phyloP scores from a whole-genome alignment of 2,113 vertebrate species.

The Mustelus asterias region DNA sequence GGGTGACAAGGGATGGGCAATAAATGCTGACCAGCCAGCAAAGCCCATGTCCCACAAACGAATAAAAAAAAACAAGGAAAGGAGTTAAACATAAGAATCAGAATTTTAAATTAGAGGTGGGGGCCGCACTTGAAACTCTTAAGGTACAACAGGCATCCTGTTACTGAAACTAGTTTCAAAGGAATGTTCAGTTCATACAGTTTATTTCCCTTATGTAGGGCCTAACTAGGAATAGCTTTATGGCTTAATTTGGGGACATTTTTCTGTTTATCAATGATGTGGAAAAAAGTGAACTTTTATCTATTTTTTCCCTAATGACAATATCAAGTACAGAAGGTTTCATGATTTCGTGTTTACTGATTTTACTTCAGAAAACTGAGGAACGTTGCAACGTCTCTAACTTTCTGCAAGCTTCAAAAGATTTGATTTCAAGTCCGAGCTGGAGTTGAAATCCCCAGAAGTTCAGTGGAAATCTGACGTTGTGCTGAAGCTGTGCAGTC shows the following conservation, averaged over 20 bases:
- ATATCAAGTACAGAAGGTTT: neutral
- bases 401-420: neutral
- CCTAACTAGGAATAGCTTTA: neutral
- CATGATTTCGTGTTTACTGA: neutral
- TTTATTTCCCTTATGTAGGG: neutral
- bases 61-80: no score
- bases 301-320: neutral
- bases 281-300: neutral
- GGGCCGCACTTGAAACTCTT: neutral
- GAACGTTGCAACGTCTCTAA: no score
- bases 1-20: no score
- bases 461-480: neutral
- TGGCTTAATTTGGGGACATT: neutral
- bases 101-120: neutral
- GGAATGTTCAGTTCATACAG: neutral
- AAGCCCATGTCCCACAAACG: no score
- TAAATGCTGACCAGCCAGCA: no score
- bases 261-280: neutral
- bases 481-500: neutral
- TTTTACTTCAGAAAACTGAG: neutral
- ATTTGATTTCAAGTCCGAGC: neutral
- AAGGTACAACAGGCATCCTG: no score
- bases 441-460: neutral
- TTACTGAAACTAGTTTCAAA: neutral
- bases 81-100: neutral